These are phyloP conservation scores for Cerastis leucographa DNA, from an alignment of 2,888 invertebrate genomes.

Conservation along the genomic window DNA sequence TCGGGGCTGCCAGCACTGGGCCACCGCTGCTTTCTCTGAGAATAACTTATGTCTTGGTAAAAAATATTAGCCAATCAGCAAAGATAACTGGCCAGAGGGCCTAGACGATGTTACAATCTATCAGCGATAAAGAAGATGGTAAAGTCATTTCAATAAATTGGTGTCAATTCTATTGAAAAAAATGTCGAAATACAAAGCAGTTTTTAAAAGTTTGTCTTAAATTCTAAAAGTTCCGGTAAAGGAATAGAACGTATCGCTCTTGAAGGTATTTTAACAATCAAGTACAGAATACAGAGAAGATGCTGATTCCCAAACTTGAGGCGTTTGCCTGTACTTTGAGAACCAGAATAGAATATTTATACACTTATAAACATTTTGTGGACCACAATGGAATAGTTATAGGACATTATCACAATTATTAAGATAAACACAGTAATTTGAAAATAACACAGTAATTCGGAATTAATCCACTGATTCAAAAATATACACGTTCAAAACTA, in stretches of 20 bases:
- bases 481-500: neutral
- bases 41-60: neutral
- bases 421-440: neutral
- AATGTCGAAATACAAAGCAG: neutral
- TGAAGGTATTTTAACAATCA: neutral
- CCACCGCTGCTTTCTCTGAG: too few species aligned
- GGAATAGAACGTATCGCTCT: neutral
- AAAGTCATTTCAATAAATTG: too few species aligned
- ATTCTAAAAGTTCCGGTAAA: neutral
- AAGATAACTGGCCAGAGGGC: neutral
- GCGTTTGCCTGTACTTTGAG: neutral
- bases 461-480: neutral
- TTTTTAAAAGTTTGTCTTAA: neutral
- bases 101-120: too few species aligned
- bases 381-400: neutral
- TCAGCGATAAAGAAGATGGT: too few species aligned
- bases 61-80: neutral
- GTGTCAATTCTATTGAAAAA: too few species aligned
- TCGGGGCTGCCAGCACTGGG: too few species aligned
- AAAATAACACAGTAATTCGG: neutral
- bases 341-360: too few species aligned
- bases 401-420: neutral
- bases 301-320: neutral
- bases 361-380: too few species aligned
- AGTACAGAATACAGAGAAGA: neutral